These are phyloP conservation scores for Uropsilus gracilis DNA, from an alignment of 2,113 vertebrate species.

Conservation along the genomic window DNA sequence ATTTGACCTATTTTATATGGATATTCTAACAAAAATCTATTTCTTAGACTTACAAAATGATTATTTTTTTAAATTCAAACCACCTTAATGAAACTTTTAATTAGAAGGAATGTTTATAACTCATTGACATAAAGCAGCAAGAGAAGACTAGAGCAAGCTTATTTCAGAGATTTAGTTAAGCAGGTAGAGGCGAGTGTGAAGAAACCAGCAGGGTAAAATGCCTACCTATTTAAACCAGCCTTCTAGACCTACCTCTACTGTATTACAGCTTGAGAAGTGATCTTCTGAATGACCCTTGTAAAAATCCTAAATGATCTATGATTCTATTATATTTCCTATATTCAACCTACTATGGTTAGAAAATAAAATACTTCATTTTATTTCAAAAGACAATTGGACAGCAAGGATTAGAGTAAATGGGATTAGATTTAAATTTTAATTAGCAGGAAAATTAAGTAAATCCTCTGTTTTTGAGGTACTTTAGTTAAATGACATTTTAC, in stretches of 20 bases:
- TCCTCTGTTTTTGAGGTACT: conserved; percentile 5
- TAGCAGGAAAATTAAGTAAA: conserved; percentile 40
- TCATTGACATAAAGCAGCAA: neutral
- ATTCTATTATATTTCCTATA: conserved; percentile 44
- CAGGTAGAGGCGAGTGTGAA: no score
- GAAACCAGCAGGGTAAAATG: neutral
- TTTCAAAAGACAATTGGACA: conserved; percentile 23
- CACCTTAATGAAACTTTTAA: conserved; percentile 15
- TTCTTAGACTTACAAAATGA: neutral
- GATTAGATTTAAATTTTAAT: conserved; percentile 57
- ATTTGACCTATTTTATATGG: neutral
- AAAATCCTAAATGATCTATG: conserved; percentile 37
- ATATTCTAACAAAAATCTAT: neutral
- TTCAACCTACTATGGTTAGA: neutral
- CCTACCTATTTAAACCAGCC: neutral
- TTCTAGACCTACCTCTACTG: neutral
- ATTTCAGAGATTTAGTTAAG: conserved; percentile 31
- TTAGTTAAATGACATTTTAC: conserved; percentile 44
- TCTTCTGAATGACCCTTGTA: neutral
- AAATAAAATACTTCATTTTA: conserved; percentile 33
- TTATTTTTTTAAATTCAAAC: neutral
- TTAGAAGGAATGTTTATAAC: neutral
- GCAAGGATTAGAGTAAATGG: conserved; percentile 26
- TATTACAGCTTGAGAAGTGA: neutral
- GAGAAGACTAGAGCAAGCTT: conserved; percentile 1